A percentile compares a stretch with the other conserved stretches of the same genome.
These are phyloP conservation scores for Endomychus coccineus DNA, from an alignment of 2,888 invertebrate genomes.

Conservation along the genomic window DNA sequence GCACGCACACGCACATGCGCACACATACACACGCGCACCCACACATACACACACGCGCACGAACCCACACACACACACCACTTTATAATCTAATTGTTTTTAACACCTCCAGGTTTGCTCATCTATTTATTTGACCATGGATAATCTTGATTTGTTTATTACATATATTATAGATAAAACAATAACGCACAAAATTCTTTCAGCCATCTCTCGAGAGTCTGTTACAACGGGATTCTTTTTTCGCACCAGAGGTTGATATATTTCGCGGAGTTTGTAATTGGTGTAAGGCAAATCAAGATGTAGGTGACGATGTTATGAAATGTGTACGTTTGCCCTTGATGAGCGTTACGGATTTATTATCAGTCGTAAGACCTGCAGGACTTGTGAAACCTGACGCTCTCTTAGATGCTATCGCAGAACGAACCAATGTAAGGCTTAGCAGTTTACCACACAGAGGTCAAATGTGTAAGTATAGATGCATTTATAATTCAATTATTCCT, in stretches of 20 bases:
- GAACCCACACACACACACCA: too few species aligned
- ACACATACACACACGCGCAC: too few species aligned
- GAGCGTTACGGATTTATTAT: slow-evolving; percentile 78
- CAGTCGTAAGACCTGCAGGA: slow-evolving; percentile 79
- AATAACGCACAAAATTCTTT: slow-evolving; percentile 21
- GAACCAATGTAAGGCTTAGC: slow-evolving; percentile 69
- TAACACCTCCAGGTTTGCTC: too few species aligned
- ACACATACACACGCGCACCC: too few species aligned
- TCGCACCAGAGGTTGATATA: slow-evolving; percentile 91
- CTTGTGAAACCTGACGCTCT: slow-evolving; percentile 84
- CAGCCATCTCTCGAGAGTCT: slow-evolving; percentile 76
- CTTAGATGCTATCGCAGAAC: slow-evolving; percentile 88
- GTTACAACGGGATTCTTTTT: slow-evolving; percentile 88
- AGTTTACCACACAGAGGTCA: slow-evolving; percentile 80
- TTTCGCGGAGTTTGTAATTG: slow-evolving; percentile 84
- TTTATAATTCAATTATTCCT: background rate
- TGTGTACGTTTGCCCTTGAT: slow-evolving; percentile 80
- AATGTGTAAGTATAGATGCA: slow-evolving; percentile 56
- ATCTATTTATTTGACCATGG: too few species aligned
- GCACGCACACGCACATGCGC: too few species aligned
- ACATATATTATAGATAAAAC: too few species aligned
- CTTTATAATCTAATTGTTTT: too few species aligned
- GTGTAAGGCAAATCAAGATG: slow-evolving; percentile 68
- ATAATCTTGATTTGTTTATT: too few species aligned
- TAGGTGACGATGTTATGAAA: slow-evolving; percentile 44